These are phyloP conservation scores for Ectropis grisescens DNA, from an alignment of 1,140 invertebrate genomes.

Conservation along the genomic window DNA sequence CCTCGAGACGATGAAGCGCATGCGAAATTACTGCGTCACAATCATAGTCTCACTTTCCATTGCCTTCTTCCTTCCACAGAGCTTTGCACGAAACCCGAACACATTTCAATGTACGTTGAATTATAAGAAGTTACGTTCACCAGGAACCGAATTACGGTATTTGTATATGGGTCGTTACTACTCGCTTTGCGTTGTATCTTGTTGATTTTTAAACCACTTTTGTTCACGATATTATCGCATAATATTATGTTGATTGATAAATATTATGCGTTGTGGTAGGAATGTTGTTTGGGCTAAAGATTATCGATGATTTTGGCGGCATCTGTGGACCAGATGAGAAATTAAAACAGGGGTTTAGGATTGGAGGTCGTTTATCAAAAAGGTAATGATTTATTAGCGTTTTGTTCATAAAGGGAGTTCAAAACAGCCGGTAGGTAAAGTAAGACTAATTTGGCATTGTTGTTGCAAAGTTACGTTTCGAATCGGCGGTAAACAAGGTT, in stretches of 20 bases:
- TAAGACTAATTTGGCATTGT: too few relatives aligned
- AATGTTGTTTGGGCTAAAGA: conserved; percentile 12
- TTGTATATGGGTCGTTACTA: conserved; percentile 23
- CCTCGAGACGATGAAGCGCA: conserved; percentile 26
- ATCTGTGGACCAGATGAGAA: not conserved
- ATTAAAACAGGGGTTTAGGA: not conserved
- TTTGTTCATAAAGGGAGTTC: too few relatives aligned
- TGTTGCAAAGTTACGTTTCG: too few relatives aligned
- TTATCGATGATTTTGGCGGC: conserved; percentile 1
- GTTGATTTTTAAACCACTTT: conserved; percentile 26
- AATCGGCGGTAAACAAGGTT: too few relatives aligned
- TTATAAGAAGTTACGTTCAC: not conserved
- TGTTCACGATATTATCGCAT: conserved; percentile 6
- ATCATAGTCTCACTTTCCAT: too few relatives aligned
- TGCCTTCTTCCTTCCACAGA: too few relatives aligned
- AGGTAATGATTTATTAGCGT: too few relatives aligned
- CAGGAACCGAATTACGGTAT: conserved; percentile 13
- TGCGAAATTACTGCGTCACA: conserved; percentile 21
- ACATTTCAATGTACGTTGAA: too few relatives aligned
- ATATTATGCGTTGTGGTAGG: too few relatives aligned
- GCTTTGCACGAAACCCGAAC: too few relatives aligned
- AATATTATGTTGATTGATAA: too few relatives aligned
- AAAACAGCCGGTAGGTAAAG: too few relatives aligned
- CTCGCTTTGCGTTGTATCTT: conserved; percentile 18
- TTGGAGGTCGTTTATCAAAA: not conserved